Evolutionary conservation across 37 sponge, comb jelly and placozoan species (phyloP), one percentile per base, ranked within the genome.

Genomic region (Hexactinellida sp.): DNA sequence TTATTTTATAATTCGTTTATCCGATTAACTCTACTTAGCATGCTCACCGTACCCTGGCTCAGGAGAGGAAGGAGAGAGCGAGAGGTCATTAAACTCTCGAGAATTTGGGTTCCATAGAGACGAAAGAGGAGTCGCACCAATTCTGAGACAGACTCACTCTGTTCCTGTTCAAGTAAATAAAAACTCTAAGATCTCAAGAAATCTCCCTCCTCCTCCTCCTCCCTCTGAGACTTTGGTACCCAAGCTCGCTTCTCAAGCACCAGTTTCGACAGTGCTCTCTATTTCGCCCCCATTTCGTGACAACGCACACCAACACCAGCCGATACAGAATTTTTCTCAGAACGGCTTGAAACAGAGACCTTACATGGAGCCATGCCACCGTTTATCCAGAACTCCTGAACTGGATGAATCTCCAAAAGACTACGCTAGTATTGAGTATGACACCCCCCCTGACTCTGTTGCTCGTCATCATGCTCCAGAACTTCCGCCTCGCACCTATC

Each of bases 341-440:
- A 63, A 63, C 30, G 76, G 13, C 76, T 63, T 25, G 5, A 25
- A 25, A n/a, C 21, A 63, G 19, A 63, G 76, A 63, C 30, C 76
- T 3, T 63, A 63, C 76, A 63, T 63, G 76, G 76, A 63, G 3
- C 76, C 76, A 7, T n/a, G 34, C 34, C 76, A 63, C 76, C 76
- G 13, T 21, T 23, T 23, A 63, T n/a, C 76, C 21, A n/a, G 3
- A n/a, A 63, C 76, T 3, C 30, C 76, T 7, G 76, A 63, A 63
- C 76, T 63, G 30, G 76, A 63, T 1, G 76, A 63, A 23, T 9
- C 13, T 16, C 76, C 21, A 7, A 63, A 3, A n/a, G 76, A 63
- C 34, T 63, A 63, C 30, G 76, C 76, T 63, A 63, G 76, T n/a
- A 28, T 63, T n/a, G 76, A 63, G 76, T 63, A 63, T 63, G 76